Conservation (phyloP, 2,888 invertebrate species). For the Philereme transversata region DNA sequence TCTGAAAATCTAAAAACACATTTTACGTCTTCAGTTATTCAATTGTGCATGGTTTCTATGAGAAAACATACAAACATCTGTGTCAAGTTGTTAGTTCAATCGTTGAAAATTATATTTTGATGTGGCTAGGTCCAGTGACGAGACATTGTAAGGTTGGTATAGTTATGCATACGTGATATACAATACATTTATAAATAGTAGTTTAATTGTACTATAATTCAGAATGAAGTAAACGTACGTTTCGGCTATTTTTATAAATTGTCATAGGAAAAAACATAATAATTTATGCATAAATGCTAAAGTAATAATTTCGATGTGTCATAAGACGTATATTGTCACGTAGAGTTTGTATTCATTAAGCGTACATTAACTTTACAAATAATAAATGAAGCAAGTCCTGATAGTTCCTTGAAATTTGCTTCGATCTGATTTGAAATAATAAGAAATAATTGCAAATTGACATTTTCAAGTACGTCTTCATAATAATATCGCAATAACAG, state of each 20-base stretch:
- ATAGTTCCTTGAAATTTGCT: too few species aligned
- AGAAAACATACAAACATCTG: not conserved
- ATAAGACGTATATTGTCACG: not conserved
- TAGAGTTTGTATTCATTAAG: not conserved
- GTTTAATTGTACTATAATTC: not conserved
- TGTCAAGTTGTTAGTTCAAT: not conserved
- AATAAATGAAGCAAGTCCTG: too few species aligned
- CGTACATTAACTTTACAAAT: not conserved
- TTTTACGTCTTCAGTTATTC: not conserved
- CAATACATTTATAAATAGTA: not conserved
- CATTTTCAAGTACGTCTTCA: too few species aligned
- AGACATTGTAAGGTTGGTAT: not conserved
- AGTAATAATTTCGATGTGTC: not conserved
- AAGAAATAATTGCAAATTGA: too few species aligned
- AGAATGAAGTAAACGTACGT: not conserved
- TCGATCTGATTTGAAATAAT: too few species aligned
- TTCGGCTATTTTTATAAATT: not conserved
- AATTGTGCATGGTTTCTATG: not conserved
- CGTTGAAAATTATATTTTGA: not conserved
- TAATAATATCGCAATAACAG: too few species aligned
- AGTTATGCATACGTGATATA: not conserved
- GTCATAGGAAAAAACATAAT: not conserved
- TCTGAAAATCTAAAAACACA: not conserved
- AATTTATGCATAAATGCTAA: not conserved
- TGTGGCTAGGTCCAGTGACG: not conserved